Base-by-base conservation (phyloP, 2,113 vertebrate genomes). In the Plecotus auritus region DNA sequence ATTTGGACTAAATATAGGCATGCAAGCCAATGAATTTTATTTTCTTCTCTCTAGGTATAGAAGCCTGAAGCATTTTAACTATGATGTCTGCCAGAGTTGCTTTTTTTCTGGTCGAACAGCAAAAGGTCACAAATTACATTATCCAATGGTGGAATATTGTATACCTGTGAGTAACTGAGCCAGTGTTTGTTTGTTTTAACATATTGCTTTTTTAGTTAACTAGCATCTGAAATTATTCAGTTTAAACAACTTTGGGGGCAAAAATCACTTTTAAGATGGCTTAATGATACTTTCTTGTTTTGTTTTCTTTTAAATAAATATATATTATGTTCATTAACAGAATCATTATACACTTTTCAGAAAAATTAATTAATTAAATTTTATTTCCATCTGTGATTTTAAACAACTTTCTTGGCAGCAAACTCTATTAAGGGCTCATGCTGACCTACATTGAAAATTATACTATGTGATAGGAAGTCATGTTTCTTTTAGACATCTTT, bases 101-200 rank as follows among this genome's bases (percentile, higher is more conserved):
- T 99, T 99, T 98, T 99, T 99, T 96, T 99, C 99, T 56, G 99
- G 99, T 88, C 99, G 99, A 85, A 99, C 99, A 17, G 99, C 99
- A 87, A 99, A 99, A 96, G 99, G 99, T 42, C 99, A 99, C 97
- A 99, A 99, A 96, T 98, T 99, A 86, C 99, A 99, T 98, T 99
- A 99, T 96, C 99, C 99, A 56, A 99, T 99, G 99, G 99, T 99
- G 98, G 99, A 99, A 95, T 99, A 99, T 93, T 99, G 99, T 94
- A 99, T 99, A 97, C 99, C 99, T 91, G 99, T 99, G 96, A 99
- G 99, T 98, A 95, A 95, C 59, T 23, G 18, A 49, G 77, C 78
- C 11, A 30, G 22, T 56, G 0, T 56, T 94, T 81, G 5, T 37
- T 76, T 74, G 28, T 59, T 80, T 49, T 35, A 59, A 80, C 37